Percentiles rank a stretch among this genome's conserved stretches.
Conservation (phyloP, 2,113 vertebrate genomes). For the Pseudorectes ferrugineus region DNA sequence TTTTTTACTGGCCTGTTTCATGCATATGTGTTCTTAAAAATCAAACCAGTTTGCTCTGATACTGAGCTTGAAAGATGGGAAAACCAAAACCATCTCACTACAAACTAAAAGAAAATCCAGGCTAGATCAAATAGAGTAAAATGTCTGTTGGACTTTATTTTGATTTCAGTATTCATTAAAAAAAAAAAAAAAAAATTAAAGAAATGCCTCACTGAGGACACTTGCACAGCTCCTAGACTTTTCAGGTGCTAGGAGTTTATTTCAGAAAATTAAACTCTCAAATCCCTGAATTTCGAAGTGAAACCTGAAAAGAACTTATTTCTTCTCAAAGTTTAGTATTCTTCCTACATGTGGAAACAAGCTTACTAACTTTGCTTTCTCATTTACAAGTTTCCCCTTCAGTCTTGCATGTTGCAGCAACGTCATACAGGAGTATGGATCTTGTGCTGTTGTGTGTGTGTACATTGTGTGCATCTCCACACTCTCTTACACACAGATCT, state of each 20-base stretch:
- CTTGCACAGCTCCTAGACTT: background rate
- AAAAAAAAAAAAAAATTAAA: background rate
- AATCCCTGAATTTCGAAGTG: background rate
- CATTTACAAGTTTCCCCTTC: background rate
- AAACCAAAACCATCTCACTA: background rate
- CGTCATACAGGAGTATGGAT: background rate
- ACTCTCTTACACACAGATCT: background rate
- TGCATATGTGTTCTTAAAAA: background rate
- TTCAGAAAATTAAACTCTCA: background rate
- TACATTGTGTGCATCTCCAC: background rate
- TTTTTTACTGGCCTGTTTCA: background rate
- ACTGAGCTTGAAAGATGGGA: background rate
- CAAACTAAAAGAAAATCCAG: background rate
- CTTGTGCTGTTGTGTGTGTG: background rate
- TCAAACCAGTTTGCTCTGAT: background rate
- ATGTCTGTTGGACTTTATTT: background rate
- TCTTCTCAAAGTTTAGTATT: background rate
- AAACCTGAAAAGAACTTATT: background rate
- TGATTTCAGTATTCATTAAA: background rate
- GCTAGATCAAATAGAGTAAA: conserved; percentile 4
- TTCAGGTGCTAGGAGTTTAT: background rate
- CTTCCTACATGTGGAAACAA: background rate
- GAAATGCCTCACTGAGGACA: background rate
- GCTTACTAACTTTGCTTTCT: background rate
- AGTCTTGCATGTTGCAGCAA: background rate